Percentiles rank a stretch among this genome's conserved stretches.
phyloP scores from a whole-genome alignment of 53 echinoderm and acorn worm species.

The Temnopleurus reevesii region DNA sequence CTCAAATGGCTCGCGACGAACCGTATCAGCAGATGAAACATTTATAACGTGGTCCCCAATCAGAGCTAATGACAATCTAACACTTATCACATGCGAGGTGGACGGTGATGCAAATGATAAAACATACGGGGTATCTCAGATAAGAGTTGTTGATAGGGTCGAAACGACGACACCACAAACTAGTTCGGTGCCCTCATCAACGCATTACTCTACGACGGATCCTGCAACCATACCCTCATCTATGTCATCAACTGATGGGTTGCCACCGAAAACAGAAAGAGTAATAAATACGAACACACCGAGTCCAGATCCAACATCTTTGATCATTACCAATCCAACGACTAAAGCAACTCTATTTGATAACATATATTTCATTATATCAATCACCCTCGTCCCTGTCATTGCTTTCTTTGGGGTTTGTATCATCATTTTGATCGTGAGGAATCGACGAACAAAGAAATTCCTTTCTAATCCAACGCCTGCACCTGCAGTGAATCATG shows the following conservation, averaged over 20 bases:
- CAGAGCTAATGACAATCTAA: neutral
- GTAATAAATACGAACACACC: neutral
- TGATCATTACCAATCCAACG: neutral
- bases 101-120: neutral
- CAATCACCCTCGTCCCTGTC: neutral
- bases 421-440: neutral
- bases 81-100: neutral
- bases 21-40: neutral
- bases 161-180: neutral
- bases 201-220: neutral
- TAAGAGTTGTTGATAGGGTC: constrained; percentile 14
- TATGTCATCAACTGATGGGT: neutral
- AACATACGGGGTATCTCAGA: neutral
- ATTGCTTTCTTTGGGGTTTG: neutral
- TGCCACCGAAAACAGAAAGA: neutral
- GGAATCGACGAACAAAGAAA: neutral
- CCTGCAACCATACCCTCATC: no score
- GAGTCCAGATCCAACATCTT: neutral
- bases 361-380: neutral
- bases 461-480: neutral
- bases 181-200: neutral
- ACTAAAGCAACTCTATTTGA: neutral
- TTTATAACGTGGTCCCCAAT: neutral
- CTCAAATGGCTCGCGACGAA: neutral
- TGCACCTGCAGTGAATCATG: neutral